Base-by-base conservation (phyloP, 2,888 invertebrate species). In the Eupithecia vulgata region DNA sequence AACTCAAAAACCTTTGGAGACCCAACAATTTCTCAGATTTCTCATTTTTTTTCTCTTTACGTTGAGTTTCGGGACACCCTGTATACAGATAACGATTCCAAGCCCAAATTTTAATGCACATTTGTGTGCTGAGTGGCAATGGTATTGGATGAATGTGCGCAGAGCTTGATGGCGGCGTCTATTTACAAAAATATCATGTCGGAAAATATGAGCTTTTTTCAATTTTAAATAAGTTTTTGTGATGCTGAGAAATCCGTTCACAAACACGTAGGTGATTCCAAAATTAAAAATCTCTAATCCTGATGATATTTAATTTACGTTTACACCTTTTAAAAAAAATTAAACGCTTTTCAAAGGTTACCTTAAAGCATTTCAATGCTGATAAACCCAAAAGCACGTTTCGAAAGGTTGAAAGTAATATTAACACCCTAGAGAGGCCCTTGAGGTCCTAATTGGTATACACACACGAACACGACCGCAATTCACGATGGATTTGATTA, bases 401-500 rank as follows among this genome's bases (percentile, higher is more conserved):
- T 13, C 25, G 57, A 57, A 57, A 61, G 37, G 62, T 64, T 37
- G 17, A 64, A 64, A 64, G 37, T 64, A 64, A 64, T 64, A 64
- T 64, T 64, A 64, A 64, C 62, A 64, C 62, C 12, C 62, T 37
- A 8, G 5, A 66, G 42, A 42, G 42, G 37, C 21, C 35, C 71
- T 34, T 67, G 30, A 57, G 52, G 65, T 40, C 42, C 34, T 72
- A 72, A 68, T 70, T 69, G 61, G 35, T 65, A 42, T 37, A 74
- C 73, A 71, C 68, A 75, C 62, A 45, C 40, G 64, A 70, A 72
- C 71, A 67, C 67, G 2, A 37, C 67, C 7, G 45, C 70, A 72
- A 67, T 76, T 73, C 73, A 70, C 67, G 69, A 69, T 34, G 66
- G 72, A 75, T 78, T 78, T 78, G 73, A 78, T 79, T 77, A 73